Base-by-base conservation (phyloP, 2,888 invertebrate genomes). In the Caenorhabditis sp. region DNA sequence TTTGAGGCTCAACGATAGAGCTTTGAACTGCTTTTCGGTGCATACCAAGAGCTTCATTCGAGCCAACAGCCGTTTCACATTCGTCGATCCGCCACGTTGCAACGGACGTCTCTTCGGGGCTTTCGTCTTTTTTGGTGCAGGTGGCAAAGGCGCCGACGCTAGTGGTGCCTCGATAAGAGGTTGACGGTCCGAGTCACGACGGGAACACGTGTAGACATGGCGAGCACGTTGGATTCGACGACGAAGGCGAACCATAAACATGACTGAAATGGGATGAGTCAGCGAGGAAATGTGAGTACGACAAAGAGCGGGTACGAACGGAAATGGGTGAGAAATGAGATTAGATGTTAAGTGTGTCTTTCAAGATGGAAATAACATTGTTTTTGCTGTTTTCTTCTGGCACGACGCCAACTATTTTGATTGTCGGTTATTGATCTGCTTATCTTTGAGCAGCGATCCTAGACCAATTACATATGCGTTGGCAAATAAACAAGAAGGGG, bases 121-220 rank as follows among this genome's bases (percentile, higher is more conserved):
- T 8, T 26, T 56, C 15, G 22, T 9, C 39, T 15, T 17, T 15
- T 46, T 56, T 9, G 17, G n/a, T n/a, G n/a, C 13, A 20, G 32
- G 1, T 2, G 24, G 37, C 7, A 43, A 13, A 6, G 59, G 58
- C 15, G 58, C 15, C 7, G 37, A 6, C 1, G 17, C 11, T 7
- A 32, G 43, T 7, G 68, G 68, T 8, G 68, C 50, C 24, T 74
- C 74, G 20, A 74, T 66, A n/a, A 74, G 55, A 11, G 62, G 62
- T 56, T 74, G 66, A 43, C 61, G 46, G 41, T 74, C 74, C 4
- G 74, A 74, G 20, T 61, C 66, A 9, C 45, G 66, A n/a, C 74
- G 39, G 1, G 46, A 66, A 27, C 39, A 50, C 1, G 20, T 41
- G 56, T 50, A 61, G 32, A 43, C 56, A 37, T 62, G 43, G 2